These are phyloP conservation scores for Megaceryle alcyon DNA, from an alignment of 2,797 vertebrate genomes.

Conservation along the genomic window DNA sequence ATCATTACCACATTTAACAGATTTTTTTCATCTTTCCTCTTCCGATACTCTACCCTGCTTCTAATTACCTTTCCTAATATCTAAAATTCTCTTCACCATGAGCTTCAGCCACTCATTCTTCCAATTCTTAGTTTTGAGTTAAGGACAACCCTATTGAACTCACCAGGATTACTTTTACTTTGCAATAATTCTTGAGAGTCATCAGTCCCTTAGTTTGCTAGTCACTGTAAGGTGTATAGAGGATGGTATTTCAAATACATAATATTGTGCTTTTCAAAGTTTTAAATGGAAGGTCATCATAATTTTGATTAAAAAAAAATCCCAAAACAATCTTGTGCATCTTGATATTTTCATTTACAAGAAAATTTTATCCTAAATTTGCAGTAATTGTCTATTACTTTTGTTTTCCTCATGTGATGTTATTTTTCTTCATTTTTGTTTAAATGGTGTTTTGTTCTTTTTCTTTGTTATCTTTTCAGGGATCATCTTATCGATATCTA, in stretches of 20 bases:
- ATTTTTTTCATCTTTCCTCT: not conserved
- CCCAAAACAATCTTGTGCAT: not conserved
- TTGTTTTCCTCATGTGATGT: not conserved
- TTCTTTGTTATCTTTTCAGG: not conserved
- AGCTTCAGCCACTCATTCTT: not conserved
- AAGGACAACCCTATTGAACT: not conserved
- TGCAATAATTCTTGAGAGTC: not conserved
- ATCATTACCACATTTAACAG: not conserved
- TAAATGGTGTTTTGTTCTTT: not conserved
- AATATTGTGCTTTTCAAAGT: not conserved
- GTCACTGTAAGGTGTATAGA: not conserved
- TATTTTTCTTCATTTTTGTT: not conserved
- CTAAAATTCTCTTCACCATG: not conserved
- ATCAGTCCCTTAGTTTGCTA: not conserved
- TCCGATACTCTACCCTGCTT: not conserved
- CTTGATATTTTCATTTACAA: not conserved
- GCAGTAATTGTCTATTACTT: not conserved
- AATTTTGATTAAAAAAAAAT: not conserved
- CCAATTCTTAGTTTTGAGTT: not conserved
- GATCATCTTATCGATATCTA: not conserved
- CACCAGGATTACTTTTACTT: not conserved
- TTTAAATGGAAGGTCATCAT: not conserved
- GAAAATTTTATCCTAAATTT: not conserved
- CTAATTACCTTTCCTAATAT: not conserved
- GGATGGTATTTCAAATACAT: not conserved